Conservation (phyloP, 1,140 invertebrate genomes). For the Achroia grisella region DNA sequence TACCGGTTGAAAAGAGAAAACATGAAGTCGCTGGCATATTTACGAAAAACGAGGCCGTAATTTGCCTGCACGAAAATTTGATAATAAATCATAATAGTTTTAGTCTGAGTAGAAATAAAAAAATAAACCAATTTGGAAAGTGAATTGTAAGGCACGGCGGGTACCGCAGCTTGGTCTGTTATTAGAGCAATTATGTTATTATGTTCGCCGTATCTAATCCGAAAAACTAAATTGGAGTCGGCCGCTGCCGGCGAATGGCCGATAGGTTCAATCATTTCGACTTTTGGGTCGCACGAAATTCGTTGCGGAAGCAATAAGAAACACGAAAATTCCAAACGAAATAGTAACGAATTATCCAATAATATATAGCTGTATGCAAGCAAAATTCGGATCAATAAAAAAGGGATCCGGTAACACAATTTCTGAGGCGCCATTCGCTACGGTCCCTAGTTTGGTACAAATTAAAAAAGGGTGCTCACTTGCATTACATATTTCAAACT, state of each 20-base stretch:
- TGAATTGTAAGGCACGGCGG: conserved; percentile 70
- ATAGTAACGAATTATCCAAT: conserved; percentile 52
- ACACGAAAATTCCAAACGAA: conserved; percentile 61
- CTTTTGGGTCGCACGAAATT: conserved; percentile 70
- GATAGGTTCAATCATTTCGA: conserved; percentile 70
- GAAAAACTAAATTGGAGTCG: conserved; percentile 71
- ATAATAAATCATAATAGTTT: conserved; percentile 74
- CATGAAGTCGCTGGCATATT: conserved; percentile 23
- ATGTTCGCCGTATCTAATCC: conserved; percentile 72
- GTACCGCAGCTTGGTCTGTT: conserved; percentile 50
- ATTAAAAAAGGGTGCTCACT: conserved; percentile 65
- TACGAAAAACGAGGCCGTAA: conserved; percentile 55
- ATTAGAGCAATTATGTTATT: conserved; percentile 74
- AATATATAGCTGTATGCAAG: conserved; percentile 35
- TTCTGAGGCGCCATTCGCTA: conserved; percentile 45
- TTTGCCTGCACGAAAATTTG: conserved; percentile 72
- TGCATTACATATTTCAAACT: conserved; percentile 62
- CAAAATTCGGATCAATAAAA: conserved; percentile 40
- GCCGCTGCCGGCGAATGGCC: conserved; percentile 66
- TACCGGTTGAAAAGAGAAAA: conserved; percentile 42
- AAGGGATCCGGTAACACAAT: conserved; percentile 23
- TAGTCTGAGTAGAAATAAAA: conserved; percentile 65
- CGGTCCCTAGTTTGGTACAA: conserved; percentile 62
- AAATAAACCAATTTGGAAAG: conserved; percentile 73
- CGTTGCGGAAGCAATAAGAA: conserved; percentile 72